These are phyloP conservation scores for Aphodius sticticus DNA, from an alignment of 2,888 invertebrate species.

Conservation along the genomic window DNA sequence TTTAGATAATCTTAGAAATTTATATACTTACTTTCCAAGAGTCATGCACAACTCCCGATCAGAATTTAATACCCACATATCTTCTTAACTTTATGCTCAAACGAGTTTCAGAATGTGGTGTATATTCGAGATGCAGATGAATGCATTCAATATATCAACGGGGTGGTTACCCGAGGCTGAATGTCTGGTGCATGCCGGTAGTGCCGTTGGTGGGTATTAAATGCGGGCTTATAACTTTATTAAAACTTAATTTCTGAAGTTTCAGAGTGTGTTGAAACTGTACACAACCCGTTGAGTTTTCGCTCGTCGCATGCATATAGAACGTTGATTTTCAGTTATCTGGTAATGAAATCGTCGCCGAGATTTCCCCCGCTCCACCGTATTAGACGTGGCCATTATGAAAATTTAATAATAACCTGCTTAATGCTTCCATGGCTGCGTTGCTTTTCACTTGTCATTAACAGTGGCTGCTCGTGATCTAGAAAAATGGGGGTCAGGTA, in stretches of 20 bases:
- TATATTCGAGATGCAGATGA: neutral
- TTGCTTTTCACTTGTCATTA: no score
- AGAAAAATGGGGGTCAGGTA: no score
- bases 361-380: neutral
- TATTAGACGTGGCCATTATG: neutral
- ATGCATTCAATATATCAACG: neutral
- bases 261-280: neutral
- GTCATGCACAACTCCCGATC: no score
- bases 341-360: neutral
- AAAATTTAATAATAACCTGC: neutral
- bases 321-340: constrained; percentile 4
- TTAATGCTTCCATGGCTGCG: neutral
- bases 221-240: neutral
- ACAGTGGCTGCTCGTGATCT: no score
- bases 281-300: neutral
- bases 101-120: neutral
- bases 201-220: neutral
- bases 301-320: neutral
- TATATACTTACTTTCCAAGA: no score
- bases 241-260: constrained; percentile 4
- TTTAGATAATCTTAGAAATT: no score
- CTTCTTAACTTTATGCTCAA: no score
- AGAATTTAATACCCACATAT: no score
- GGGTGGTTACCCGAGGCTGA: neutral
- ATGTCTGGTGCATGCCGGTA: neutral